These are phyloP conservation scores for Notolabrus celidotus DNA, from an alignment of 2,797 vertebrate species.

Conservation along the genomic window DNA sequence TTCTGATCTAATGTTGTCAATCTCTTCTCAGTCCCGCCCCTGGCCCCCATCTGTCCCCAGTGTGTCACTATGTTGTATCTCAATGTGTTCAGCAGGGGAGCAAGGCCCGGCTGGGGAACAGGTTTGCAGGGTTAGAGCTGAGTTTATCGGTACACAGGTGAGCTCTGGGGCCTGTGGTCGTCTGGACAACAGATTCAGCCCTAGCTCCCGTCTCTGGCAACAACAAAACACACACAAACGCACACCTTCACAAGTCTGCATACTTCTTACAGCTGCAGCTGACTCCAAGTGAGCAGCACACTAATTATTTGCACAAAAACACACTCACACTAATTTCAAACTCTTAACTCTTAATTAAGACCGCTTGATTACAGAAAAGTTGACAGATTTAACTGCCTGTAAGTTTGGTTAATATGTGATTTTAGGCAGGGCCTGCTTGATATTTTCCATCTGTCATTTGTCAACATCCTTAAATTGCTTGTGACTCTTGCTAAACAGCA, in stretches of 20 bases:
- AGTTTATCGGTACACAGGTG: slow-evolving; percentile 88
- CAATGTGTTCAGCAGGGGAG: slow-evolving; percentile 60
- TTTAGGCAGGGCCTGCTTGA: slow-evolving; percentile 36
- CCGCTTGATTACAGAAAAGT: slow-evolving; percentile 34
- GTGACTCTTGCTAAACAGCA: slow-evolving; percentile 64
- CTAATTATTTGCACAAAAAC: slow-evolving; percentile 5
- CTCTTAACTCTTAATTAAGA: slow-evolving; percentile 26
- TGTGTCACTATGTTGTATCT: slow-evolving; percentile 58
- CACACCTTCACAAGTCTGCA: slow-evolving; percentile 19
- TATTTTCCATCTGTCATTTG: slow-evolving; percentile 71
- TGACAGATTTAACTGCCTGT: slow-evolving; percentile 54
- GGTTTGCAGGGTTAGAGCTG: slow-evolving; percentile 56
- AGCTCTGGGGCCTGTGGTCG: slow-evolving; percentile 69
- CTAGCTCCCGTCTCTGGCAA: slow-evolving; percentile 63
- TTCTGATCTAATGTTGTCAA: slow-evolving; percentile 24
- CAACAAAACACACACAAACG: slow-evolving; percentile 35
- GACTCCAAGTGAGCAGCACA: slow-evolving; percentile 31
- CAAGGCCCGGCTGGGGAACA: slow-evolving; percentile 51
- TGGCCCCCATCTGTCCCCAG: slow-evolving; percentile 41
- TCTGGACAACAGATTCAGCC: slow-evolving; percentile 56
- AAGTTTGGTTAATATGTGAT: slow-evolving; percentile 39
- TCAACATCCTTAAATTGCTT: slow-evolving; percentile 66
- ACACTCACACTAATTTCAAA: slow-evolving; percentile 14
- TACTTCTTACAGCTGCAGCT: slow-evolving; percentile 21
- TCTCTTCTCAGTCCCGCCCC: slow-evolving; percentile 14